phyloP scores from a whole-genome alignment of 1,140 invertebrate genomes.

The Papilio polyxenes region DNA sequence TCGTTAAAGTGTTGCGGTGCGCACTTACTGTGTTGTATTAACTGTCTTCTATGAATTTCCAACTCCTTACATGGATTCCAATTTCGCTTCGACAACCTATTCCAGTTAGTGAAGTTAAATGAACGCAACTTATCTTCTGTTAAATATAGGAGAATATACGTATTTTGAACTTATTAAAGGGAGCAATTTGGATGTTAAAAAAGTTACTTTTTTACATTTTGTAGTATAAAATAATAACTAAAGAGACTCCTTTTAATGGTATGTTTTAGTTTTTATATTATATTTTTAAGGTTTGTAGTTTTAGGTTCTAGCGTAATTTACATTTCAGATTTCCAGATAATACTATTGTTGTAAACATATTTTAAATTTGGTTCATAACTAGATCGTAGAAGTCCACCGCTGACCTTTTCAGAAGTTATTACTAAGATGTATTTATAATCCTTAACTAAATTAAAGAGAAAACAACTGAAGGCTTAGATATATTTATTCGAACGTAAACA shows the following conservation, averaged over 20 bases:
- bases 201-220: too few species aligned
- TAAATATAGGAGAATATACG: background rate
- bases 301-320: too few species aligned
- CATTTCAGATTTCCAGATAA: too few species aligned
- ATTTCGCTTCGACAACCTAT: constrained; percentile 54
- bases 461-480: background rate
- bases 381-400: background rate
- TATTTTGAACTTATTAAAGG: too few species aligned
- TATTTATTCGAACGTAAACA: background rate
- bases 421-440: background rate
- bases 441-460: background rate
- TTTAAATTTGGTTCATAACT: too few species aligned
- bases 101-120: constrained; percentile 41
- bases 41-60: constrained; percentile 59
- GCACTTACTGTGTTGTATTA: constrained; percentile 60
- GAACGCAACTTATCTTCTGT: background rate
- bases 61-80: constrained; percentile 58
- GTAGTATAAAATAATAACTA: too few species aligned
- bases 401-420: background rate
- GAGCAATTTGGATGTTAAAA: too few species aligned
- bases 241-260: too few species aligned
- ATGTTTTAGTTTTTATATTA: too few species aligned
- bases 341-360: too few species aligned
- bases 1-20: constrained; percentile 66
- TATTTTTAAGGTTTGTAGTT: too few species aligned